Percentiles rank a stretch among this genome's conserved stretches.
Evolutionary conservation across 2,113 vertebrate genomes (phyloP).

Genomic region (Siniperca knerii): DNA sequence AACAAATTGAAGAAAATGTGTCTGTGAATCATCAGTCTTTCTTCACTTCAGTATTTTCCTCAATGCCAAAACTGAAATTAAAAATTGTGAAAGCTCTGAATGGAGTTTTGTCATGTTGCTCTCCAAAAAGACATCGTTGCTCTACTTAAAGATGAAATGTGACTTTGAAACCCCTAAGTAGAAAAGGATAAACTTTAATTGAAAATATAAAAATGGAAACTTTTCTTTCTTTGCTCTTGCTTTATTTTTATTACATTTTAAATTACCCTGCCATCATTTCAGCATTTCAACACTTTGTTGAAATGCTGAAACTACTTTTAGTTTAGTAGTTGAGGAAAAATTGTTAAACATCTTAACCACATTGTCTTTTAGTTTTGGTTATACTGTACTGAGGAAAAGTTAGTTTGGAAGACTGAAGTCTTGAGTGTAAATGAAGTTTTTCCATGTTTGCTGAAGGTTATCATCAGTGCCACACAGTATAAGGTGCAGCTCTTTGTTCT

Average conservation of each 20-base stretch:
- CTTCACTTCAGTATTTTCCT: neutral
- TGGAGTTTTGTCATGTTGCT: neutral
- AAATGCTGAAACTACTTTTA: no score
- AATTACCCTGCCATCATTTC: no score
- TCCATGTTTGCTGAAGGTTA: conserved; percentile 24
- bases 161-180: neutral
- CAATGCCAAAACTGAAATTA: neutral
- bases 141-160: neutral
- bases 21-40: neutral
- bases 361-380: neutral
- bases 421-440: neutral
- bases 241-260: neutral
- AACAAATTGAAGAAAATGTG: neutral
- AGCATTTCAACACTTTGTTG: no score
- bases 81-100: neutral
- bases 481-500: conserved; percentile 1
- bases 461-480: neutral
- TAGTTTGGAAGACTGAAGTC: neutral
- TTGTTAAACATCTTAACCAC: neutral
- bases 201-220: neutral
- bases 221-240: neutral
- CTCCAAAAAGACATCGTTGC: neutral
- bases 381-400: neutral
- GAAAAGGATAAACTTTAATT: neutral
- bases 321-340: neutral